A percentile compares a stretch with the other conserved stretches of the same genome.
These are phyloP conservation scores for Sitta carolinensis DNA, from an alignment of 2,797 vertebrate genomes.

Conservation along the genomic window DNA sequence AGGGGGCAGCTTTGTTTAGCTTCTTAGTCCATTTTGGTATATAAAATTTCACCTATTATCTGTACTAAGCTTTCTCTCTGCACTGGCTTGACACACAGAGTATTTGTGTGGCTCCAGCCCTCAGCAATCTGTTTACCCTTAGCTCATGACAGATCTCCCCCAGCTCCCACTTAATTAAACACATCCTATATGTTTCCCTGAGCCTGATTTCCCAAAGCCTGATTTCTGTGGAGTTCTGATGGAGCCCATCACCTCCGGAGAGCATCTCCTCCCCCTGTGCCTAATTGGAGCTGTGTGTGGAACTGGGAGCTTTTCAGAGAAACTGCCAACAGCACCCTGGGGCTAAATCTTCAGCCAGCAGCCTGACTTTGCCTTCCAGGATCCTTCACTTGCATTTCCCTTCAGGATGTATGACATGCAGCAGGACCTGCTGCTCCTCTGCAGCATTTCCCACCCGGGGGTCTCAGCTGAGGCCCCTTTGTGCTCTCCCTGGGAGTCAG, in stretches of 20 bases:
- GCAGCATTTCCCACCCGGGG: background rate
- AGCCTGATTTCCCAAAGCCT: background rate
- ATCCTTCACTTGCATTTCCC: background rate
- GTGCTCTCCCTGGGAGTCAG: background rate
- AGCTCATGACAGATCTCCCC: constrained; percentile 37
- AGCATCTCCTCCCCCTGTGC: constrained; percentile 5
- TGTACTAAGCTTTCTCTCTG: background rate
- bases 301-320: constrained; percentile 31
- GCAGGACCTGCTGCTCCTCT: background rate
- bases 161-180: constrained; percentile 53
- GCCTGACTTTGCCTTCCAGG: constrained; percentile 38
- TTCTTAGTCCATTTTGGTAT: background rate
- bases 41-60: background rate
- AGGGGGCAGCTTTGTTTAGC: background rate
- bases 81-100: background rate
- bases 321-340: constrained; percentile 46
- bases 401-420: background rate
- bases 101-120: background rate
- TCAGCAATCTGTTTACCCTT: constrained; percentile 35
- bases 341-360: constrained; percentile 41
- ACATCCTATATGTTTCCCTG: constrained; percentile 5
- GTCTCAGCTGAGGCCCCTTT: background rate
- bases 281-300: constrained; percentile 27
- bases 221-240: constrained; percentile 47
- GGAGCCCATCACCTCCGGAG: constrained; percentile 39